Evolutionary conservation across 2,888 invertebrate genomes (phyloP), one percentile per base, ranked within the genome.

Genomic region (Thereva nobilitata): DNA sequence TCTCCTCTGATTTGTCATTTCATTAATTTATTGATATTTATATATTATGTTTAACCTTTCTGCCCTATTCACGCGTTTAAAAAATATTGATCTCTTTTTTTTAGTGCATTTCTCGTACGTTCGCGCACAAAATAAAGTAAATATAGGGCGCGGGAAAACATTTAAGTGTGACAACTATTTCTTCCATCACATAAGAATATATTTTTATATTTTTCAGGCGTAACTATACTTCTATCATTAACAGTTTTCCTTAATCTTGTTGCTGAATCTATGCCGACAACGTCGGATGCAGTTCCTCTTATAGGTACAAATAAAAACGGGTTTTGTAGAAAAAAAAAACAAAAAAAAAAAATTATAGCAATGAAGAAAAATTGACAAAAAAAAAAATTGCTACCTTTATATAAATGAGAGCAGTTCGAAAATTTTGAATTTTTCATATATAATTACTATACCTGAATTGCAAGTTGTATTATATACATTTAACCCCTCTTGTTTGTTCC

Each of bases 191-290:
- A 61, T 61, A 50, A 61, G 41, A 45, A 41, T 61, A 72, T 71
- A 72, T 71, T 74, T 73, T 76, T 76, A 75, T 72, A 76, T 74
- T 77, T 86, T 88, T 82, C 91, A 95, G 95, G 93, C 86, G 94
- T 95, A 85, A 95, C 94, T 84, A 95, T 95, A 83, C 90, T 95
- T 84, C 90, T 97, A 84, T 96, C 96, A 83, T 89, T 96, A 87
- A 96, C 95, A 85, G 95, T 96, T 84, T 96, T 96, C 88, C 90
- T 95, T 85, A 93, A 95, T 86, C 91, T 96, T 87, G 95, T 97
- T 81, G 94, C 95, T 76, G 95, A 96, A 89, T 95, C 94, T 84
- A 92, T 96, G 89, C 95, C 95, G 82, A 89, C 89, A 74, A 88
- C 90, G 77, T 90, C 90, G 83, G 90, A 90, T 82, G 90, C 90